Percentiles rank a stretch among this genome's conserved stretches.
These are phyloP conservation scores for Oncorhynchus gorbuscha DNA, from an alignment of 2,113 vertebrate species.

Conservation along the genomic window DNA sequence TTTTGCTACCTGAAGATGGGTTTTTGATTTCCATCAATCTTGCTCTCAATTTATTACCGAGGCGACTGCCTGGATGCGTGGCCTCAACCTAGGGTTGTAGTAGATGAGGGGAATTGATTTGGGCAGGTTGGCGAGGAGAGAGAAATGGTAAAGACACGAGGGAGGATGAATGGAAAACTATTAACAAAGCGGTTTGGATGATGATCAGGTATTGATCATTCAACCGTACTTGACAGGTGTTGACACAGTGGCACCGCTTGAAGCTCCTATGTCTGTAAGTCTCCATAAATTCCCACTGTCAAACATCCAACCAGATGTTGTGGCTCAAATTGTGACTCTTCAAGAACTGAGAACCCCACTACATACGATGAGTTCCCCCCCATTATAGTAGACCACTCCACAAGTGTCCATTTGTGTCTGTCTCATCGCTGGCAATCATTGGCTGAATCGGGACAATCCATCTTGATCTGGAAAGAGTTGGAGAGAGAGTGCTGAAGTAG, in stretches of 20 bases:
- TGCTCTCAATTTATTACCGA: background rate
- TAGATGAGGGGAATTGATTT: background rate
- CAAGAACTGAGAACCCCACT: no score
- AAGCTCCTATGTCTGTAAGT: no score
- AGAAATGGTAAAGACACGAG: background rate
- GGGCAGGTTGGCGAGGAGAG: background rate
- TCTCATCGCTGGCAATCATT: no score
- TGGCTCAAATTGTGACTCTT: no score
- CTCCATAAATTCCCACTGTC: no score
- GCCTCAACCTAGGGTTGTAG: background rate
- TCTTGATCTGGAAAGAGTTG: constrained; percentile 5
- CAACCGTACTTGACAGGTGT: constrained; percentile 19
- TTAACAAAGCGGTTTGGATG: background rate
- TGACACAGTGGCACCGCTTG: constrained; percentile 28
- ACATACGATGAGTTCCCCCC: no score
- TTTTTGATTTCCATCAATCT: constrained; percentile 13
- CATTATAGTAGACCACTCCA: no score
- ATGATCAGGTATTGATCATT: background rate
- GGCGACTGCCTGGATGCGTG: background rate
- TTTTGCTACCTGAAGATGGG: constrained; percentile 2
- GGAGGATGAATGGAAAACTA: no score
- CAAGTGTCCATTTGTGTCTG: no score
- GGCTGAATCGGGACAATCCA: no score
- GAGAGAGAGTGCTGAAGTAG: constrained; percentile 25
- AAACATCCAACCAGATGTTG: no score